Evolutionary conservation across 2,888 invertebrate species (phyloP), one percentile per base, ranked within the genome.

Genomic region (Ametastegia equiseti): DNA sequence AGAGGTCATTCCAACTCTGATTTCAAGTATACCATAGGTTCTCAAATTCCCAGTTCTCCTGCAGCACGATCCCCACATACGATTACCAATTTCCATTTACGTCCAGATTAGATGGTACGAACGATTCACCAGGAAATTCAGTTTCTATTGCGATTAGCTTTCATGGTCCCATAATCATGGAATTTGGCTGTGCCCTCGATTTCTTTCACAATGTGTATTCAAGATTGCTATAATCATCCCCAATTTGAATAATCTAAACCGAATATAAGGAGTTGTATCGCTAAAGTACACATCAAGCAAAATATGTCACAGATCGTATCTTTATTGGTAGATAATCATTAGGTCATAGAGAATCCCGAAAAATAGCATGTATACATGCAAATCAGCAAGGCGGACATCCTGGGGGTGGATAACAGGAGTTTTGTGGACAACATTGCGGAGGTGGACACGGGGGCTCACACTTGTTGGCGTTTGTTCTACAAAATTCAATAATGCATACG

Each of bases 351-450:
- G 69, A 57, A 36, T 1, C 15, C 78, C 54, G 50, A 7, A n/a
- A 30, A 69, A n/a, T 54, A 81, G 23, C n/a, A n/a, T n/a, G n/a
- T n/a, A 27, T 47, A 57, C 63, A 0, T 75, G 80, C 63, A 15
- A 57, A 69, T 54, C 78, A 84, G 63, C 81, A 84, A 30, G 83
- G 80, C 9, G 81, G 78, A 27, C 67, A 80, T 30, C 54, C 33
- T 19, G 81, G 80, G n/a, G 65, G 63, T 42, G 81, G 80, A 42
- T 81, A 81, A 36, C 45, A 19, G 13, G 65, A 77, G 23, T 65
- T 23, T 36, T 69, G 54, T n/a, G 83, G 78, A 50, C 81, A 81
- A 39, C 83, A 83, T 15, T 71, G 23, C 13, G 82, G 80, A 2
- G 71, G 69, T 2, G 82, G 73, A 54, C 83, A 83, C 36, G 75